Percentiles rank a stretch among this genome's conserved stretches.
phyloP scores from a whole-genome alignment of 2,797 vertebrate species.

The Anguilla obscura region DNA sequence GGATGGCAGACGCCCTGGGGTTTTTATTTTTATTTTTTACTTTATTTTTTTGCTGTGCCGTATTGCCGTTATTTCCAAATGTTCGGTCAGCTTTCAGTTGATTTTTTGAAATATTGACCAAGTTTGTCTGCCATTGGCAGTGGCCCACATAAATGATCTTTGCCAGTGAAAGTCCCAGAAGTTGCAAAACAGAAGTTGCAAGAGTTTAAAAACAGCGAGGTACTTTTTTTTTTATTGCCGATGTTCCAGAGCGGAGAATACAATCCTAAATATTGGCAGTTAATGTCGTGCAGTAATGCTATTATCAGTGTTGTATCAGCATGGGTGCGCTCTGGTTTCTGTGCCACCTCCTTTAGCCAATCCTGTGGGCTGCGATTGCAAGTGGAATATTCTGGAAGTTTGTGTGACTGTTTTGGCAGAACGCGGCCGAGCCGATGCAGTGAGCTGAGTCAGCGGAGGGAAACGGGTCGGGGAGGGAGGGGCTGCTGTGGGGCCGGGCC shows the following conservation, averaged over 20 bases:
- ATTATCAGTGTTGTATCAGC: not conserved
- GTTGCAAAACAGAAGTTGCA: not conserved
- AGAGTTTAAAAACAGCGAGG: not conserved
- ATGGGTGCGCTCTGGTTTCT: not conserved
- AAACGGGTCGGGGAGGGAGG: not conserved
- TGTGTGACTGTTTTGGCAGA: slow-evolving; percentile 36
- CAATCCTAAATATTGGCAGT: not conserved
- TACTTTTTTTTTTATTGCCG: not conserved
- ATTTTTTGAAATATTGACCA: not conserved
- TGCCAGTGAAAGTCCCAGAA: slow-evolving; percentile 2
- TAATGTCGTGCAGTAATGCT: not conserved
- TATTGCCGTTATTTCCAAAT: not conserved
- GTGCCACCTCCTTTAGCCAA: not conserved
- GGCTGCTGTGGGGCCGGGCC: not conserved
- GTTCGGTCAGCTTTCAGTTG: not conserved
- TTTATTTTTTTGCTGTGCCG: not conserved
- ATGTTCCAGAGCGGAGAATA: not conserved
- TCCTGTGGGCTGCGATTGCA: not conserved
- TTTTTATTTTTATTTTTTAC: not conserved
- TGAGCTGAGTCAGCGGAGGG: slow-evolving; percentile 47
- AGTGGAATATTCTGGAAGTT: slow-evolving; percentile 18
- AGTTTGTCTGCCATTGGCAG: not conserved
- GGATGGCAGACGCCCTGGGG: not conserved
- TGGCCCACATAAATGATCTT: not conserved
- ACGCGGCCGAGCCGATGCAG: slow-evolving; percentile 54